Evolutionary conservation across 2,797 vertebrate genomes (phyloP).

Genomic region (Lepilemur ruficaudatus): DNA sequence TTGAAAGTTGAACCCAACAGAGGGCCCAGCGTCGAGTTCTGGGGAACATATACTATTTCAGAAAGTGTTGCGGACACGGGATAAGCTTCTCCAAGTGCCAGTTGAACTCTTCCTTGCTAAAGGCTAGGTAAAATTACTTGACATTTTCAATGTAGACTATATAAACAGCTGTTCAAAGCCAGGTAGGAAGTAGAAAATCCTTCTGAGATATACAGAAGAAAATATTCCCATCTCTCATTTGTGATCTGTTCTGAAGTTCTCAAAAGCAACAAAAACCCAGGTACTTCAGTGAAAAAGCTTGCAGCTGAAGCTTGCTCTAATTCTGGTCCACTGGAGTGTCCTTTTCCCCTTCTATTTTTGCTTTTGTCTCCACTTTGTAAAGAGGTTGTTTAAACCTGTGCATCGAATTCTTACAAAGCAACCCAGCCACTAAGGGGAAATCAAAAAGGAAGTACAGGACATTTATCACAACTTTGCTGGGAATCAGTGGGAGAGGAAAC

Average conservation of each 20-base stretch:
- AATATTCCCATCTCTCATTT: background rate
- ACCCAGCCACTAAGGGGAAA: background rate
- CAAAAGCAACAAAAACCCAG: slow-evolving; percentile 11
- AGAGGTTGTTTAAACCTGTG: slow-evolving; percentile 41
- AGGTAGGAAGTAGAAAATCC: background rate
- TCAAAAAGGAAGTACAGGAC: slow-evolving; percentile 28
- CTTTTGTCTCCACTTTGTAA: slow-evolving; percentile 38
- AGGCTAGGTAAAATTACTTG: background rate
- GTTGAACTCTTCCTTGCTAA: background rate
- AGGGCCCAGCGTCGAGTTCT: background rate
- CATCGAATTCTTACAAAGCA: slow-evolving; percentile 53
- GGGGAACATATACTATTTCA: background rate
- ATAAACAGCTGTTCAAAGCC: background rate
- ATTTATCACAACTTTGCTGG: slow-evolving; percentile 35
- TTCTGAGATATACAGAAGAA: slow-evolving; percentile 5
- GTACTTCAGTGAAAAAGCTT: slow-evolving; percentile 11
- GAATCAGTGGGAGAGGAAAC: slow-evolving; percentile 27
- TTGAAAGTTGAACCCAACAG: background rate
- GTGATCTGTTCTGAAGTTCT: slow-evolving; percentile 38
- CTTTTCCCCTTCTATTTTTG: background rate
- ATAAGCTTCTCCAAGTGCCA: background rate
- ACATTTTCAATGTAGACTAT: background rate
- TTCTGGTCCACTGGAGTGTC: background rate
- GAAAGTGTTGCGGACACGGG: background rate
- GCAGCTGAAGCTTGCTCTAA: background rate